phyloP scores from a whole-genome alignment of 2,888 invertebrate species.

The Drosophila helvetica region DNA sequence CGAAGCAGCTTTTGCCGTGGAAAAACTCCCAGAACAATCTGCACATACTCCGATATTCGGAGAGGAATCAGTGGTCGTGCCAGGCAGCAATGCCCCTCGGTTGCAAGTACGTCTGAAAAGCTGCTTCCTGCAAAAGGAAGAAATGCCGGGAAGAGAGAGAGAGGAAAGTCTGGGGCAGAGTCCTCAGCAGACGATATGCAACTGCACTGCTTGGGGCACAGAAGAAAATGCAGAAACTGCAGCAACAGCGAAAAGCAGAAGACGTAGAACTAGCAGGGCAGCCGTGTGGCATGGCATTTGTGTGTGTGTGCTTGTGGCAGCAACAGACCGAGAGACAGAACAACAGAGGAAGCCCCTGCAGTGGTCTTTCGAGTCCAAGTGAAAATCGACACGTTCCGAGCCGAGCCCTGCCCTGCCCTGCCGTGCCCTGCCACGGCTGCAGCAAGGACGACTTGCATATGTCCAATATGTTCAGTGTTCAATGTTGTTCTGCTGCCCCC shows the following conservation, averaged over 20 bases:
- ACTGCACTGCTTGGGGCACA: too few species aligned
- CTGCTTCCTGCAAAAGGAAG: too few species aligned
- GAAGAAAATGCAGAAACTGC: not conserved
- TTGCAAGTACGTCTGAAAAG: too few species aligned
- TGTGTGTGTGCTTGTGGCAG: not conserved
- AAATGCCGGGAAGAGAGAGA: too few species aligned
- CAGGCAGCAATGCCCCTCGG: too few species aligned
- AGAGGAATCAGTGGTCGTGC: too few species aligned
- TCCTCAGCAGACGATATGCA: too few species aligned
- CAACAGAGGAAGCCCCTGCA: conserved; percentile 71
- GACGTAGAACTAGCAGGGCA: not conserved
- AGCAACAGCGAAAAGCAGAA: not conserved
- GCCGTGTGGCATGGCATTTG: too few species aligned
- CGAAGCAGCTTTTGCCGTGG: too few species aligned
- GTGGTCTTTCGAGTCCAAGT: conserved; percentile 62
- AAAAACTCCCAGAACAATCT: too few species aligned
- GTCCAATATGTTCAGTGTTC: conserved; percentile 20
- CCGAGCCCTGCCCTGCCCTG: conserved; percentile 1
- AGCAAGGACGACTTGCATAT: conserved; percentile 51
- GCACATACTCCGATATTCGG: too few species aligned
- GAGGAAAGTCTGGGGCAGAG: too few species aligned
- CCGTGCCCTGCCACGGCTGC: not conserved
- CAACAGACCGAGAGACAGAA: conserved; percentile 9
- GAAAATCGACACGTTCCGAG: conserved; percentile 76
- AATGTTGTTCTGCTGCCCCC: conserved; percentile 1